phyloP scores from a whole-genome alignment of 2,113 vertebrate genomes.

The Phaethornis superciliosus region DNA sequence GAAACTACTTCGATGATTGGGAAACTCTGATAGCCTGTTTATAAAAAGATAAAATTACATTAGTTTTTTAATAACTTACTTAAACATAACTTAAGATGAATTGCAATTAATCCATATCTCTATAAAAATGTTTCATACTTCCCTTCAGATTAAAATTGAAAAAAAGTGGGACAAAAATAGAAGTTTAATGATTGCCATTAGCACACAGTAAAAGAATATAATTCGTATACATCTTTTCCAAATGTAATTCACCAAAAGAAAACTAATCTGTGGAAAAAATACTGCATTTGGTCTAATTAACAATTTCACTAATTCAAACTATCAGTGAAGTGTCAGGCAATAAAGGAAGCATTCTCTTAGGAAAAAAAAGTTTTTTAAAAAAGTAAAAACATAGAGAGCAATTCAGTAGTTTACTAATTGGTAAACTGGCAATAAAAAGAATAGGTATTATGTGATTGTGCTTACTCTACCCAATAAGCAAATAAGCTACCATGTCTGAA shows the following conservation, averaged over 20 bases:
- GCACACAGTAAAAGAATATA: not conserved
- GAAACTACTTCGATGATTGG: slow-evolving; percentile 69
- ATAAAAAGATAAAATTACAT: not conserved
- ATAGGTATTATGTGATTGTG: not conserved
- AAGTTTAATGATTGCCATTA: not conserved
- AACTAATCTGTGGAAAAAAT: not conserved
- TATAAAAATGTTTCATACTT: not conserved
- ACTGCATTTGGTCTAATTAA: not conserved
- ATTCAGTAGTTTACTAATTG: not conserved
- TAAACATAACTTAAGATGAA: not conserved
- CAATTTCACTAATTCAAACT: not conserved
- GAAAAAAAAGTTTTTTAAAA: not conserved
- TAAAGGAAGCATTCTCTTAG: not conserved
- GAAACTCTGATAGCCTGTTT: slow-evolving; percentile 73
- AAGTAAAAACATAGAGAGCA: not conserved
- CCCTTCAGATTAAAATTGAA: not conserved
- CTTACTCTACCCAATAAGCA: not conserved
- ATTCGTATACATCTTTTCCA: not conserved
- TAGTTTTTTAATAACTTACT: not conserved
- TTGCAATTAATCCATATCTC: not conserved
- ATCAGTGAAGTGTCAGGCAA: not conserved
- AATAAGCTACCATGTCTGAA: not conserved
- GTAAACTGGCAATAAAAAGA: not conserved
- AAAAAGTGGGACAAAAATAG: not conserved
- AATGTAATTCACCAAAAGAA: not conserved